A percentile compares a stretch with the other conserved stretches of the same genome.
Evolutionary conservation across 2,797 vertebrate species (phyloP).

Genomic region (Anas acuta): DNA sequence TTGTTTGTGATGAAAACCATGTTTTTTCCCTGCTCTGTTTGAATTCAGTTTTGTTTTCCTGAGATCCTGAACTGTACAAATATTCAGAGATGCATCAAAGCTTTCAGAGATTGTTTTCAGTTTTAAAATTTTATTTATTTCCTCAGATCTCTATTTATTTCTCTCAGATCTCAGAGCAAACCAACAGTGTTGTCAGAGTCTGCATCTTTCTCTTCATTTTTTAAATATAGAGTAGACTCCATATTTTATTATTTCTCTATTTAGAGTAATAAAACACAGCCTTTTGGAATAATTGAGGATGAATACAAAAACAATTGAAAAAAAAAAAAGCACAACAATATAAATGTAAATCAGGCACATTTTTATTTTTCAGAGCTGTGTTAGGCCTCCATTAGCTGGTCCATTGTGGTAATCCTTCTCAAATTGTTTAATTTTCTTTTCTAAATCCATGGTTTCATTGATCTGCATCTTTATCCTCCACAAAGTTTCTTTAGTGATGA

Average conservation of each 20-base stretch:
- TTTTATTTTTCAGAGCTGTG: conserved; percentile 10
- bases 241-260: conserved; percentile 1
- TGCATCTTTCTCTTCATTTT: neutral
- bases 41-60: neutral
- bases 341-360: conserved; percentile 31
- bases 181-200: neutral
- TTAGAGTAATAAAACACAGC: neutral
- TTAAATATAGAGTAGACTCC: neutral
- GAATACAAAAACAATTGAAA: neutral
- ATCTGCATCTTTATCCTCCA: neutral
- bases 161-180: neutral
- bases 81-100: neutral
- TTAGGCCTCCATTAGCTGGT: conserved; percentile 23
- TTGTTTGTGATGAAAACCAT: neutral
- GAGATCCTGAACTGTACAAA: fast-evolving
- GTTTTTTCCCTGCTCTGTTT: neutral
- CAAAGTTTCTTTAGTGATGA: conserved; percentile 2
- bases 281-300: neutral
- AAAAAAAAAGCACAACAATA: neutral
- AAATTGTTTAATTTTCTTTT: conserved; percentile 58
- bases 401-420: conserved; percentile 20
- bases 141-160: neutral
- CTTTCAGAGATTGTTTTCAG: neutral
- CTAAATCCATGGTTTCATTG: neutral
- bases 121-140: neutral